phyloP scores from a whole-genome alignment of 37 sponge, comb jelly and placozoan species.

The Agelas oroides region DNA sequence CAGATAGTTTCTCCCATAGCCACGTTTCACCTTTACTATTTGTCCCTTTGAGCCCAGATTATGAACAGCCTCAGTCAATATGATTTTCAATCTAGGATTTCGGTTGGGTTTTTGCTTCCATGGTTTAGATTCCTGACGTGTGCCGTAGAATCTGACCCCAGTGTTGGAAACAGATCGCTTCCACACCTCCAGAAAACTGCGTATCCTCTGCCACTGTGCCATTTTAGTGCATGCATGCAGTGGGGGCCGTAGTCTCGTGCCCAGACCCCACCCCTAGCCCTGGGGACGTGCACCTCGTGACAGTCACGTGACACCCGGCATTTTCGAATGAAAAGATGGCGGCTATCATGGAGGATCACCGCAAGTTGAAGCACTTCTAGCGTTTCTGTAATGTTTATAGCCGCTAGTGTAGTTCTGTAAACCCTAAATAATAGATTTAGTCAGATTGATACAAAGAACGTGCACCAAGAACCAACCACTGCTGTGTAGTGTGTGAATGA shows the following conservation, averaged over 20 bases:
- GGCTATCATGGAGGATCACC: not conserved
- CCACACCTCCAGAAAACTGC: not conserved
- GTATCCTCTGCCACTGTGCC: not conserved
- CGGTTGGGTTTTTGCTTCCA: constrained; percentile 87
- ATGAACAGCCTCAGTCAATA: constrained; percentile 73
- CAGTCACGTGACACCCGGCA: constrained; percentile 52
- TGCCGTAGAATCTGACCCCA: constrained; percentile 34
- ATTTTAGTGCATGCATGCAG: too few species aligned
- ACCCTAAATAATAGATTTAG: too few species aligned
- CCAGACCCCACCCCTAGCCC: too few species aligned
- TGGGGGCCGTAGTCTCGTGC: too few species aligned
- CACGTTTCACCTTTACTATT: constrained; percentile 77
- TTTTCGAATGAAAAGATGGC: constrained; percentile 62
- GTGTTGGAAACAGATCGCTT: not conserved
- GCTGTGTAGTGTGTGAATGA: too few species aligned
- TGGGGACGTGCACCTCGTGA: not conserved
- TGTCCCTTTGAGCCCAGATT: constrained; percentile 77
- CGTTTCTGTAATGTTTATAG: not conserved
- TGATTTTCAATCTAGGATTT: constrained; percentile 57
- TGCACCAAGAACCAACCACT: too few species aligned
- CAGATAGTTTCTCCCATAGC: constrained; percentile 82
- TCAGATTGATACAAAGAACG: too few species aligned
- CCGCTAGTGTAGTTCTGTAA: not conserved
- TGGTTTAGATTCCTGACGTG: constrained; percentile 49
- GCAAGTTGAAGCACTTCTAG: too few species aligned